Base-by-base conservation (phyloP, 1,140 invertebrate species). In the Eulimnadia texana region DNA sequence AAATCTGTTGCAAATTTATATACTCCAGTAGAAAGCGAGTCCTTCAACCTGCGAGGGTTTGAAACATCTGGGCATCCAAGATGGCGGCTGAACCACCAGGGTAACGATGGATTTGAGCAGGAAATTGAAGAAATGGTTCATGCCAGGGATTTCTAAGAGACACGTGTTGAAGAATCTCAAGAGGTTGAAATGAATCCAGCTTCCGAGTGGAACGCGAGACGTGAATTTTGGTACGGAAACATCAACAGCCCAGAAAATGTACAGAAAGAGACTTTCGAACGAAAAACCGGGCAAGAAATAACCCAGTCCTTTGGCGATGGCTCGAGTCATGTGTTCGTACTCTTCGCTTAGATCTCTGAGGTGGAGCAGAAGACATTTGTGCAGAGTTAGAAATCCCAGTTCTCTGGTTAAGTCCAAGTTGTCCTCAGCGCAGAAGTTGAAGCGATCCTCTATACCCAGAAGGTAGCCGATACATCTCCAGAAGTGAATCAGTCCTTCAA, bases 401-500 rank as follows among this genome's bases (percentile, higher is more conserved):
- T 63, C 56, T 20, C 62, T 42, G 3, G 56, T 58, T 2, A 58
- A 27, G 20, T 51, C 27, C 49, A 58, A 63, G 27, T 60, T 53
- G 16, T 63, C 62, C 13, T 29, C 24, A 3, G 33, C 47, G n/a
- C 62, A 63, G 25, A 82, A 74, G 65, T 83, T 84, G 63, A 74
- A 79, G 80, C 79, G 81, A 66, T 93, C 88, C 64, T 89, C 80
- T 16, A 92, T 81, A 1, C 90, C 90, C 51, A 93, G 76, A 67
- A 88, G 71, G 66, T 83, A 79, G 0, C 88, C 89, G 28, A 93
- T 81, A 1, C 86, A 82, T 50, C 81, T 77, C 90, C 90, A 93
- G 66, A 92, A 82, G 69, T 93, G 88, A 1, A 87, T 71, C 55
- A 88, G 83, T n/a, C 82, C 82, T 54, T 86, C 82, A n/a, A 84